Evolutionary conservation across 2,888 invertebrate species (phyloP).

Genomic region (Drosophila maculinotata): DNA sequence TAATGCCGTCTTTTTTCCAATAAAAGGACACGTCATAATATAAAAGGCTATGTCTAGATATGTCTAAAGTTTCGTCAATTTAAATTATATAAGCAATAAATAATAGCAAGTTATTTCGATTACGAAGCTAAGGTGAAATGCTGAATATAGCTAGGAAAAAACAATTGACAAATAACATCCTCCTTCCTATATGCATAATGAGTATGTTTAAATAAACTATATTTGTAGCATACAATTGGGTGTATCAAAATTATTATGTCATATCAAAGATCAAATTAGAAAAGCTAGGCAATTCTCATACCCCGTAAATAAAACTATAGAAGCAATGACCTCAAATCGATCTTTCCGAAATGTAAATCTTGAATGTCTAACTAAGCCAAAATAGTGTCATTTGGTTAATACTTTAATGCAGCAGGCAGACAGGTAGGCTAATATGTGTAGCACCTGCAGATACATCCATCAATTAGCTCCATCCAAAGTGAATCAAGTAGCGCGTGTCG

Average conservation of each 20-base stretch:
- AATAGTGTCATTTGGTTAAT: slow-evolving; percentile 48
- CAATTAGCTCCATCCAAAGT: slow-evolving; percentile 50
- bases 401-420: slow-evolving; percentile 39
- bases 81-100: not conserved
- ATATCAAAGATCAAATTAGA: not conserved
- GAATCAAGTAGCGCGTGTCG: slow-evolving; percentile 53
- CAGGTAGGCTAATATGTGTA: slow-evolving; percentile 11
- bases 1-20: not conserved
- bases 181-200: no score
- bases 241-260: not conserved
- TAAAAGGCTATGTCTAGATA: slow-evolving; percentile 1
- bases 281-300: not conserved
- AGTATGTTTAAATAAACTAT: no score
- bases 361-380: slow-evolving; percentile 43
- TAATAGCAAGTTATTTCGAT: no score
- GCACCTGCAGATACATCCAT: slow-evolving; percentile 60
- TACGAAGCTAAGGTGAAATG: not conserved
- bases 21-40: slow-evolving; percentile 26
- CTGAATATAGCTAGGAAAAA: no score
- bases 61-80: not conserved
- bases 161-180: no score
- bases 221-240: not conserved
- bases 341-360: slow-evolving; percentile 31
- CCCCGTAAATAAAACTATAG: not conserved
- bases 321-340: slow-evolving; percentile 19